Conservation (phyloP, 2,113 vertebrate species). For the Cinclus mexicanus region DNA sequence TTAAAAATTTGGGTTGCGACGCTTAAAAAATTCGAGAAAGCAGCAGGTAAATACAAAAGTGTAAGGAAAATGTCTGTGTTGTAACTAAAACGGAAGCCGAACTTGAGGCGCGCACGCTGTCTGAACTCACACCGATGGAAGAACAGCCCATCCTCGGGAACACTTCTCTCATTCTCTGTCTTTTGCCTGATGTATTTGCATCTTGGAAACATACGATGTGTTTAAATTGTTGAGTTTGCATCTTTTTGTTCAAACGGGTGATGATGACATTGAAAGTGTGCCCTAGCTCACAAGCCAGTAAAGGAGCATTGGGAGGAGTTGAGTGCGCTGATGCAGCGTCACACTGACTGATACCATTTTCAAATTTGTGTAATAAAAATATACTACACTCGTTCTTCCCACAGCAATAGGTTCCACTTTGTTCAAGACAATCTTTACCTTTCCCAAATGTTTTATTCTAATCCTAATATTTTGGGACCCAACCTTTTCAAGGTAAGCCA, state of each 20-base stretch:
- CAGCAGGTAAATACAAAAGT: not conserved
- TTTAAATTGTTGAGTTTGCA: not conserved
- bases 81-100: not conserved
- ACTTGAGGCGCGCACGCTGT: not conserved
- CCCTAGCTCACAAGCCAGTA: not conserved
- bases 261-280: not conserved
- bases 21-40: not conserved
- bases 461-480: not conserved
- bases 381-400: not conserved
- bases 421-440: not conserved
- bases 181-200: not conserved
- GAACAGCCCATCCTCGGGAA: not conserved
- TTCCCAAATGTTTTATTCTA: not conserved
- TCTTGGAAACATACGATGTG: not conserved
- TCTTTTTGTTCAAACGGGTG: not conserved
- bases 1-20: not conserved
- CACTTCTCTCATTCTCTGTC: not conserved
- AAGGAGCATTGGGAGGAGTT: not conserved
- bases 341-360: not conserved
- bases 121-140: not conserved
- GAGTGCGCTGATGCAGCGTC: not conserved
- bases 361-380: not conserved
- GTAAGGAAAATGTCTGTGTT: not conserved
- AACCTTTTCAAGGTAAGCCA: not conserved
- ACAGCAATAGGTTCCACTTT: not conserved